Evolutionary conservation across 2,797 vertebrate genomes (phyloP).

Genomic region (Periparus ater): DNA sequence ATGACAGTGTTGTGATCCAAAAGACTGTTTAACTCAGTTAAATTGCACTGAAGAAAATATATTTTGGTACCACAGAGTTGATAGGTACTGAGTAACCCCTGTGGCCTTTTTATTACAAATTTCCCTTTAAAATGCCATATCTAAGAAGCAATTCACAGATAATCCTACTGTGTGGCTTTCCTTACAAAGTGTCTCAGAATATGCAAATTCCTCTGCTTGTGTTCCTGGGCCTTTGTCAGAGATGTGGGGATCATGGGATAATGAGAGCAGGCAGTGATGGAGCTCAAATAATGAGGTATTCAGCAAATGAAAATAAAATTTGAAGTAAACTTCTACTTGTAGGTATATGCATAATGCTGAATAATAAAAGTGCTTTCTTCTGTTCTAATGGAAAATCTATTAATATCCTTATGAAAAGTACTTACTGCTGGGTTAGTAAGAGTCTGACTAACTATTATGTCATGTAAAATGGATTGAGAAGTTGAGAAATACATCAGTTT

Average conservation of each 20-base stretch:
- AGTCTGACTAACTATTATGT: neutral
- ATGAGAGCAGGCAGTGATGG: accelerated
- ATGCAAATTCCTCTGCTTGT: neutral
- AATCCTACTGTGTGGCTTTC: neutral
- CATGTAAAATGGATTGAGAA: neutral
- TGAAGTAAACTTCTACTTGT: neutral
- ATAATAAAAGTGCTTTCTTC: neutral
- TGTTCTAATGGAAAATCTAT: neutral
- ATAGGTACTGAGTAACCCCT: neutral
- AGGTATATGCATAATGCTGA: neutral
- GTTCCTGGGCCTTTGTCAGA: neutral
- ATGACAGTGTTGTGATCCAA: neutral
- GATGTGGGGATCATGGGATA: neutral
- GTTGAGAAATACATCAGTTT: neutral
- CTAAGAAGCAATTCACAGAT: neutral
- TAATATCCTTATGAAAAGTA: neutral
- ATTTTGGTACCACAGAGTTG: neutral
- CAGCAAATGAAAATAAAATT: neutral
- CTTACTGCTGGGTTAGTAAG: neutral
- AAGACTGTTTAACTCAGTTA: neutral
- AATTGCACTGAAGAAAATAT: neutral
- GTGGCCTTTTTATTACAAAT: neutral
- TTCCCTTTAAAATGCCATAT: neutral
- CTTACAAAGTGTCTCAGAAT: neutral
- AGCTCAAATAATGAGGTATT: neutral